phyloP scores from a whole-genome alignment of 2,797 vertebrate species.

The Leptodactylus fallax region DNA sequence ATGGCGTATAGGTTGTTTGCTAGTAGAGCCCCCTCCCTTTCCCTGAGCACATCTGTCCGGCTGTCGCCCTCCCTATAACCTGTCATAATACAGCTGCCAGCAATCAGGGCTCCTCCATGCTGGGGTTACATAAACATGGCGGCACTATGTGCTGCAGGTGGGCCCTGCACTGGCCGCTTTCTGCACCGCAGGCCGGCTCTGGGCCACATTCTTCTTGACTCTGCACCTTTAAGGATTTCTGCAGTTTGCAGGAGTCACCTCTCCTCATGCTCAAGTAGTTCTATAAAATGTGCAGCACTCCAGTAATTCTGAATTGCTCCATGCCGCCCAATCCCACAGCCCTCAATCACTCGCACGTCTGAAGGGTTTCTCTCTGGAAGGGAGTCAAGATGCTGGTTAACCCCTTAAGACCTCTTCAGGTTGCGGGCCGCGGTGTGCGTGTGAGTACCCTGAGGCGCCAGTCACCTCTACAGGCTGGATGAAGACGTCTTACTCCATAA shows the following conservation, averaged over 20 bases:
- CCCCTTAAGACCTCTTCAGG: slow-evolving; percentile 7
- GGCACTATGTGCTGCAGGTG: slow-evolving; percentile 12
- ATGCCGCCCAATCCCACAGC: slow-evolving; percentile 59
- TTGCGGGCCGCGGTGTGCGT: background rate
- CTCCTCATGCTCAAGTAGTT: slow-evolving; percentile 18
- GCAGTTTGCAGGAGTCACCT: background rate
- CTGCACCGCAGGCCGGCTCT: background rate
- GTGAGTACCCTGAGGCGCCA: background rate
- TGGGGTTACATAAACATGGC: slow-evolving; percentile 46
- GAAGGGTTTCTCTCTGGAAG: slow-evolving; percentile 66
- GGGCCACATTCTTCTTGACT: background rate
- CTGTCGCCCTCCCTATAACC: slow-evolving; percentile 37
- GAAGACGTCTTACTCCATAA: background rate
- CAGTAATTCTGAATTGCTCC: slow-evolving; percentile 69
- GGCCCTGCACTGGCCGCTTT: background rate
- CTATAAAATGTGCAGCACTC: slow-evolving; percentile 63
- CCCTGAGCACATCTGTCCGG: slow-evolving; percentile 36
- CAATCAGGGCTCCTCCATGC: slow-evolving; percentile 20
- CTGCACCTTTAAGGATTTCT: slow-evolving; percentile 6
- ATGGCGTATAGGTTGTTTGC: slow-evolving; percentile 9
- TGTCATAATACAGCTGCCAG: slow-evolving; percentile 51
- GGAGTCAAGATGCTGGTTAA: slow-evolving; percentile 53
- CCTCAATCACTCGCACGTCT: slow-evolving; percentile 65
- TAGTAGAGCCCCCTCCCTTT: background rate
- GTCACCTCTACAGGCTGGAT: background rate